Conservation (phyloP, 2,888 invertebrate genomes). For the Andrena hattorfiana region DNA sequence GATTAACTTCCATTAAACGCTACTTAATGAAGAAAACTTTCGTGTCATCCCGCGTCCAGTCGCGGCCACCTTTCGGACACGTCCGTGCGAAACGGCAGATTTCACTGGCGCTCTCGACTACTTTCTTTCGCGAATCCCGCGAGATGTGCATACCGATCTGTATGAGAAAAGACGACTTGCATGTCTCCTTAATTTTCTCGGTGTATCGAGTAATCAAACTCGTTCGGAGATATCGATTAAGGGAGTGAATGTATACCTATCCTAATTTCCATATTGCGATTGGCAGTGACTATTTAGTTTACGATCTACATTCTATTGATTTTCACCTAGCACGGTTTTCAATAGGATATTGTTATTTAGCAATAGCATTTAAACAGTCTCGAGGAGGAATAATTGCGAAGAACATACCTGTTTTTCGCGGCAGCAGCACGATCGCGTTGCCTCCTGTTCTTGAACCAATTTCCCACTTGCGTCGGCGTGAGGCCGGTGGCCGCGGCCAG, state of each 20-base stretch:
- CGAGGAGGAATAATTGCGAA: not conserved
- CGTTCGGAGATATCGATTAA: not conserved
- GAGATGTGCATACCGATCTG: not conserved
- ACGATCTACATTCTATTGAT: too few relatives aligned
- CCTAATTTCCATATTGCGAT: too few relatives aligned
- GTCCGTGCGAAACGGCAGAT: not conserved
- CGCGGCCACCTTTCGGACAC: constrained; percentile 2
- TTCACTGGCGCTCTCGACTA: not conserved
- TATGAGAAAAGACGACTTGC: not conserved
- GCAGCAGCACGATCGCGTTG: constrained; percentile 96
- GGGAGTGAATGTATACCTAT: too few relatives aligned
- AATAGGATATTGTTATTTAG: too few relatives aligned
- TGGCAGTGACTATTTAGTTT: too few relatives aligned
- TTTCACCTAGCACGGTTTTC: too few relatives aligned
- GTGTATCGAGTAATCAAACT: not conserved
- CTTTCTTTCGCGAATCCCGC: not conserved
- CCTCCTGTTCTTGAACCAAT: constrained; percentile 96
- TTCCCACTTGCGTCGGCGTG: constrained; percentile 97
- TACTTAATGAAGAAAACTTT: constrained; percentile 80
- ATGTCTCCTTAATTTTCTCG: not conserved
- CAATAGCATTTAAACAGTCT: too few relatives aligned
- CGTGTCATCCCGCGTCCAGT: constrained; percentile 35
- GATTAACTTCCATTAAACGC: constrained; percentile 84
- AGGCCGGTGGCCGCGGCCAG: constrained; percentile 95
- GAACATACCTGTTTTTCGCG: constrained; percentile 96